phyloP scores from a whole-genome alignment of 2,113 vertebrate genomes.

The Macaca nemestrina region DNA sequence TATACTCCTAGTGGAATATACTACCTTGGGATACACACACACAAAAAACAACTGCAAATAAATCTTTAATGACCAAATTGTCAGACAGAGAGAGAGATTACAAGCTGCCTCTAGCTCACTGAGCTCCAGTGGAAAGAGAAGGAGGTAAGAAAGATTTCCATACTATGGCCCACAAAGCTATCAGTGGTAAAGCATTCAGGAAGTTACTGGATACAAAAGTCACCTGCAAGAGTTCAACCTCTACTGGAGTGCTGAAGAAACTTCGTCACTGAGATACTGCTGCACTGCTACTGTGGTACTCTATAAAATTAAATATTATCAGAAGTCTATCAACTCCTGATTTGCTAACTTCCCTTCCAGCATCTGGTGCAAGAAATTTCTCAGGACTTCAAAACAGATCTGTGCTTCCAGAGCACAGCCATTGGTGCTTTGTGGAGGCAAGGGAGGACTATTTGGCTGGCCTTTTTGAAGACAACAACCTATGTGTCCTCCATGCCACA shows the following conservation, averaged over 20 bases:
- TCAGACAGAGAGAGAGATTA: background rate
- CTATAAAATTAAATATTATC: background rate
- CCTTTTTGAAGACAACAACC: background rate
- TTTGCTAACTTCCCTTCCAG: constrained; percentile 87
- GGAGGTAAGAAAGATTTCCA: background rate
- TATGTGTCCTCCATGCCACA: background rate
- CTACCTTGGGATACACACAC: background rate
- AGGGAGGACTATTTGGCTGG: background rate
- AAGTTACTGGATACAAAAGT: background rate
- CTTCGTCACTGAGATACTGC: background rate
- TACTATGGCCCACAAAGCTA: background rate
- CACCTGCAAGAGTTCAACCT: background rate
- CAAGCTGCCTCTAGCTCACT: background rate
- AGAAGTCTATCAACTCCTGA: constrained; percentile 65
- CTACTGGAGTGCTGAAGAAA: background rate
- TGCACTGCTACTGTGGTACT: background rate
- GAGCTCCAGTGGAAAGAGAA: background rate
- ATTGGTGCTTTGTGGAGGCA: constrained; percentile 85
- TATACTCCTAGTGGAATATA: background rate
- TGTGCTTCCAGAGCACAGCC: constrained; percentile 88
- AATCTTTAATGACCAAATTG: background rate
- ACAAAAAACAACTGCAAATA: background rate
- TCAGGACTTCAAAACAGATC: constrained; percentile 88
- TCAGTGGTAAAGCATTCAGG: background rate
- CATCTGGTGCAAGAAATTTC: constrained; percentile 87